A percentile compares a stretch with the other conserved stretches of the same genome.
Evolutionary conservation across 2,113 vertebrate species (phyloP).

Genomic region (Sander lucioperca): DNA sequence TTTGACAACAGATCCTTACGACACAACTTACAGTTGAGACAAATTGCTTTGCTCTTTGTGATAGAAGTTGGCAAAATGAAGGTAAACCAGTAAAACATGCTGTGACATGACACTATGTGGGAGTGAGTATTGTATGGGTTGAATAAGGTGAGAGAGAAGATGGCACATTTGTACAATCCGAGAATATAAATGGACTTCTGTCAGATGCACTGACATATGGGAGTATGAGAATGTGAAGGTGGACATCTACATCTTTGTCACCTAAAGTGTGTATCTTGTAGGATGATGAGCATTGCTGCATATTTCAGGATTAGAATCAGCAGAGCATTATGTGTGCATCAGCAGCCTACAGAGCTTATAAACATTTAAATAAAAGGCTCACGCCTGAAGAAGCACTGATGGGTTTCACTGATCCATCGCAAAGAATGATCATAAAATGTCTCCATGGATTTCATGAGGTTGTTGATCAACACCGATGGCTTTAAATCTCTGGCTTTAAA

Average conservation of each 20-base stretch:
- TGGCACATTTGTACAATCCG: neutral
- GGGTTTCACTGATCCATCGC: constrained; percentile 60
- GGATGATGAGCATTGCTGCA: constrained; percentile 17
- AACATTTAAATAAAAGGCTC: constrained; percentile 62
- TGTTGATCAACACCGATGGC: constrained; percentile 51
- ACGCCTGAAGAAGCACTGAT: constrained; percentile 58
- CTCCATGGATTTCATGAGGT: constrained; percentile 31
- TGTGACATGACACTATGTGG: neutral
- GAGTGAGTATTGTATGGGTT: neutral
- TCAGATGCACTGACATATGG: neutral
- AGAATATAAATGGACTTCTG: neutral
- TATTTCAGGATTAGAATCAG: constrained; percentile 45
- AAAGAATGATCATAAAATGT: constrained; percentile 55
- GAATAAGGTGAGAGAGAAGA: neutral
- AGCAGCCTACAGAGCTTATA: constrained; percentile 50
- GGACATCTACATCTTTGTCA: constrained; percentile 49
- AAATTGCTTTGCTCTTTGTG: neutral
- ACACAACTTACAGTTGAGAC: neutral
- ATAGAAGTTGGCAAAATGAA: neutral
- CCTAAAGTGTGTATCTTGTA: constrained; percentile 14
- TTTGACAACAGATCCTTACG: neutral
- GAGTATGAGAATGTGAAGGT: constrained; percentile 17
- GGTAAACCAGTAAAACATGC: neutral
- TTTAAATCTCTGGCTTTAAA: constrained; percentile 30
- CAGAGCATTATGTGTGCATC: constrained; percentile 35